Percentiles rank a stretch among this genome's conserved stretches.
These are phyloP conservation scores for Stenichneumon culpator DNA, from an alignment of 2,888 invertebrate species.

Conservation along the genomic window DNA sequence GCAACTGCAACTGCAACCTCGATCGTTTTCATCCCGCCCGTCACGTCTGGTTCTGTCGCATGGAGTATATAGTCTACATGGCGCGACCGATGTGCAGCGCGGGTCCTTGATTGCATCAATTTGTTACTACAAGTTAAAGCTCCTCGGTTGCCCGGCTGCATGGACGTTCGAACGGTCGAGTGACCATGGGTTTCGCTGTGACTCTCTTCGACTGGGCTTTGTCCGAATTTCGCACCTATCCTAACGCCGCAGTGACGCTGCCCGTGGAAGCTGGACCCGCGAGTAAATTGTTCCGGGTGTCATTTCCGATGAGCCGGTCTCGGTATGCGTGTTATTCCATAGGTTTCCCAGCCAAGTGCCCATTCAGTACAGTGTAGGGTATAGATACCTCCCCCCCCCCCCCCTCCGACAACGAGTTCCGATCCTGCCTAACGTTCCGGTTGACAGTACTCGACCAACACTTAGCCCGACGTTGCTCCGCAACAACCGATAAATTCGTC, in stretches of 20 bases:
- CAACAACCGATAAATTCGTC: constrained; percentile 50
- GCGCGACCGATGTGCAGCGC: constrained; percentile 59
- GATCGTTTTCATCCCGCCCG: constrained; percentile 44
- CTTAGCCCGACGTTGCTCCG: constrained; percentile 42
- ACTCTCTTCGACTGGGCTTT: constrained; percentile 54
- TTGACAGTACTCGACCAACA: constrained; percentile 61
- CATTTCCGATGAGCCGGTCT: constrained; percentile 61
- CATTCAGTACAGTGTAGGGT: constrained; percentile 26
- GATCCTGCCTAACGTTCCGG: constrained; percentile 48
- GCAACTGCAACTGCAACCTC: constrained; percentile 55
- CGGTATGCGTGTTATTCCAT: constrained; percentile 48
- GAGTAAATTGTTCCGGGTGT: constrained; percentile 57
- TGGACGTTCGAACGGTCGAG: constrained; percentile 51
- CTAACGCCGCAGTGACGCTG: constrained; percentile 24
- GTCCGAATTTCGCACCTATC: constrained; percentile 63
- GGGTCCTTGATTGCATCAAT: constrained; percentile 74
- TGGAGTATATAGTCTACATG: constrained; percentile 23
- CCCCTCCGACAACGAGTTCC: constrained; percentile 8
- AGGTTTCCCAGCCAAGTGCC: constrained; percentile 48
- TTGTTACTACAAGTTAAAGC: constrained; percentile 73
- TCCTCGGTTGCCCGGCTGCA: constrained; percentile 59
- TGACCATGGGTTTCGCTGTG: constrained; percentile 46
- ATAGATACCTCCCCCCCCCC: no score
- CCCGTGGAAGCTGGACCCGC: constrained; percentile 23
- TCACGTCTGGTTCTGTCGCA: constrained; percentile 46